phyloP scores from a whole-genome alignment of 2,888 invertebrate species.

The Sinhomidia bicolor region DNA sequence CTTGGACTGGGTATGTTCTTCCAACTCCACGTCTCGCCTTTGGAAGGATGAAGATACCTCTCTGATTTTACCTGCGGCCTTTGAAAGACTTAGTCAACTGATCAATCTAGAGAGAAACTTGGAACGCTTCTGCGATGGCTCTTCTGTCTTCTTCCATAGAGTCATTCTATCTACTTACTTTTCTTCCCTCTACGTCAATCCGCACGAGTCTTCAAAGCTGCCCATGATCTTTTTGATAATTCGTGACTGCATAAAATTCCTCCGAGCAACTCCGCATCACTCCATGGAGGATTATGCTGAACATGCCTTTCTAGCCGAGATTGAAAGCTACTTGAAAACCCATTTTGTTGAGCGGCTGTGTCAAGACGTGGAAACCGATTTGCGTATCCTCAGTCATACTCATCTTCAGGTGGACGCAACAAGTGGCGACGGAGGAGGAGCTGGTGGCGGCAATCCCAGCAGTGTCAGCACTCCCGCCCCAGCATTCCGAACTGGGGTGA shows the following conservation, averaged over 20 bases:
- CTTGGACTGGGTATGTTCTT: conserved; percentile 85
- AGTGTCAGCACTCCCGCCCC: conserved; percentile 82
- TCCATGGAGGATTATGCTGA: conserved; percentile 48
- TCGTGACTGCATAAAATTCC: conserved; percentile 74
- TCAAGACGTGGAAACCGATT: conserved; percentile 94
- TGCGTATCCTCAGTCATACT: conserved; percentile 95
- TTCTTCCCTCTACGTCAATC: conserved; percentile 87
- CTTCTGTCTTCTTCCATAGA: conserved; percentile 92
- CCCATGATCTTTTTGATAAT: conserved; percentile 74
- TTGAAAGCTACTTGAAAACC: conserved; percentile 74
- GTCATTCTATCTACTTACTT: conserved; percentile 90
- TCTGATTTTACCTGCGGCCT: conserved; percentile 84
- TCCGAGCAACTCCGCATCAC: conserved; percentile 69
- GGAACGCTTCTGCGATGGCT: conserved; percentile 87
- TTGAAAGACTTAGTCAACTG: conserved; percentile 87
- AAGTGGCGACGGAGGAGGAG: not conserved
- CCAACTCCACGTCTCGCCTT: conserved; percentile 47
- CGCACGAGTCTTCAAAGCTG: conserved; percentile 83
- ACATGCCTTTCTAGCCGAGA: conserved; percentile 67
- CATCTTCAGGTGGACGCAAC: conserved; percentile 87
- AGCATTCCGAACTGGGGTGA: conserved; percentile 87
- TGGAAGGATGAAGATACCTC: conserved; percentile 85
- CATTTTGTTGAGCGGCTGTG: conserved; percentile 87
- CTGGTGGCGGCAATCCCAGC: not conserved
- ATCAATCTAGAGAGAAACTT: conserved; percentile 85